phyloP scores from a whole-genome alignment of 2,113 vertebrate genomes.

The Crotalus viridis region DNA sequence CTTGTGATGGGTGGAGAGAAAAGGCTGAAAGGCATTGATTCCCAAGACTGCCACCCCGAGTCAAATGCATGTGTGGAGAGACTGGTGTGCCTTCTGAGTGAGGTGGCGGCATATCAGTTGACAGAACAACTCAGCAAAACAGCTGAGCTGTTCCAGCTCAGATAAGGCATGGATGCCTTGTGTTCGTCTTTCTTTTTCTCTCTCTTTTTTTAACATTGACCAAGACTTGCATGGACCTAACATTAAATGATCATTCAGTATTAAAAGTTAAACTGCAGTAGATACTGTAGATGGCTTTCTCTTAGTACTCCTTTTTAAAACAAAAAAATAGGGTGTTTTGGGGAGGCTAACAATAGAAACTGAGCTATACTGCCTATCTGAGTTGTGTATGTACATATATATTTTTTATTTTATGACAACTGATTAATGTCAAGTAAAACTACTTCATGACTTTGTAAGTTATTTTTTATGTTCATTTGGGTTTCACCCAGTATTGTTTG shows the following conservation, averaged over 20 bases:
- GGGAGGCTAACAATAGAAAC: constrained; percentile 73
- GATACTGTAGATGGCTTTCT: constrained; percentile 85
- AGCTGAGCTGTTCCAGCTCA: constrained; percentile 66
- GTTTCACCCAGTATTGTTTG: constrained; percentile 95
- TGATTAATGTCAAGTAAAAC: constrained; percentile 84
- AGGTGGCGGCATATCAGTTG: constrained; percentile 64
- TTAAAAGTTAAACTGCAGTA: constrained; percentile 86
- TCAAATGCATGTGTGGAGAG: constrained; percentile 76
- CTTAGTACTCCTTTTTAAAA: constrained; percentile 71
- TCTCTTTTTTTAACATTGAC: constrained; percentile 80
- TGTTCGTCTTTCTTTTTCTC: neutral
- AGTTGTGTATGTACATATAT: constrained; percentile 85
- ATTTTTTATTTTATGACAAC: constrained; percentile 89
- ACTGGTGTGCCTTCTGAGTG: constrained; percentile 68
- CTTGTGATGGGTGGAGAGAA: constrained; percentile 23
- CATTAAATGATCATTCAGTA: constrained; percentile 89
- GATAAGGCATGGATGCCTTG: constrained; percentile 61
- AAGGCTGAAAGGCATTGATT: constrained; percentile 55
- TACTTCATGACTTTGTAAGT: constrained; percentile 93
- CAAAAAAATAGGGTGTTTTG: constrained; percentile 65
- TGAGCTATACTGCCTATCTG: constrained; percentile 86
- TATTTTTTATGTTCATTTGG: constrained; percentile 92
- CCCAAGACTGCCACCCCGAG: constrained; percentile 65
- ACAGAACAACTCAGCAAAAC: constrained; percentile 64
- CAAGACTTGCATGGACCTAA: constrained; percentile 94